phyloP scores from a whole-genome alignment of 2,113 vertebrate genomes.

The Odocoileus hemionus region DNA sequence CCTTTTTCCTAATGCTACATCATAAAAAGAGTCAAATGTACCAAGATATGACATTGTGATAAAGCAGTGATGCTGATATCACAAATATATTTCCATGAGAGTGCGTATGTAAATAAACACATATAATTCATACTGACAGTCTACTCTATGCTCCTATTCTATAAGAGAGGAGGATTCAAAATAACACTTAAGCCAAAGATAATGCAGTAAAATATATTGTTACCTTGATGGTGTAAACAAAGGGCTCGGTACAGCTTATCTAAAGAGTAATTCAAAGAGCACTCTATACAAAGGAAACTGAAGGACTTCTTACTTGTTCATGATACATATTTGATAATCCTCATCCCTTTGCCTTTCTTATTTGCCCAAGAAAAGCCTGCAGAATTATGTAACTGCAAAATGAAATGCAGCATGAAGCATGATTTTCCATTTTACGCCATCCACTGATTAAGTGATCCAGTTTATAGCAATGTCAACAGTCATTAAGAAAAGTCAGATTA shows the following conservation, averaged over 20 bases:
- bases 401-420: constrained; percentile 10
- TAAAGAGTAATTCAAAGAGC: background rate
- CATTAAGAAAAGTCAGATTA: constrained; percentile 47
- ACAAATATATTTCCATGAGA: background rate
- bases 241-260: background rate
- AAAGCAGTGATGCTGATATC: background rate
- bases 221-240: background rate
- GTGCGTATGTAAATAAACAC: background rate
- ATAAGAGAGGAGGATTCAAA: background rate
- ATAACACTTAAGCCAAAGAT: background rate
- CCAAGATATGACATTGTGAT: background rate
- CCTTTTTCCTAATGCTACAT: background rate
- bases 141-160: background rate
- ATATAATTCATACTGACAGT: background rate
- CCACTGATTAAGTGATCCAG: constrained; percentile 47
- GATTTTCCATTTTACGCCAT: background rate
- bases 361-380: background rate
- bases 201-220: background rate
- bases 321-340: background rate
- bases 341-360: background rate
- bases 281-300: background rate
- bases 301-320: background rate
- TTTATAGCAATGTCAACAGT: constrained; percentile 30
- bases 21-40: background rate
- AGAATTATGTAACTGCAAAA: constrained; percentile 20